These are phyloP conservation scores for Melangyna quadrimaculata DNA, from an alignment of 2,888 invertebrate species.

Conservation along the genomic window DNA sequence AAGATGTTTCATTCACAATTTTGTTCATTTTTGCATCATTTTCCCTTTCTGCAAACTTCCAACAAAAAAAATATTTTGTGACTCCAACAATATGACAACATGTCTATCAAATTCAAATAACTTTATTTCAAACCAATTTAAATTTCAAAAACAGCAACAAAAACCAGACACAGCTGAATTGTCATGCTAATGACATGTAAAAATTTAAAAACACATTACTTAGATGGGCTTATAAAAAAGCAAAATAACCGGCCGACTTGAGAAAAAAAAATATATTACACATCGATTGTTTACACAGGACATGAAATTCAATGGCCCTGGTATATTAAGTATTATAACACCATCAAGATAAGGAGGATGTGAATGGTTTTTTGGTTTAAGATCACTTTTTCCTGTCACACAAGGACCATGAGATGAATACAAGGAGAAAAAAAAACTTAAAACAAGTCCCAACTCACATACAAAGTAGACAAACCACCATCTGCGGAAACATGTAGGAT, in stretches of 20 bases:
- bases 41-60: no score
- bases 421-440: not conserved
- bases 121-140: slow-evolving; percentile 24
- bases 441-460: slow-evolving; percentile 29
- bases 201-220: slow-evolving; percentile 31
- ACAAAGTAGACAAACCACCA: slow-evolving; percentile 68
- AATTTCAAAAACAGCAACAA: no score
- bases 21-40: no score
- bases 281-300: slow-evolving; percentile 39
- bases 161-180: no score
- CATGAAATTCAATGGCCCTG: slow-evolving; percentile 44
- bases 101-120: not conserved
- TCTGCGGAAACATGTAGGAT: slow-evolving; percentile 56
- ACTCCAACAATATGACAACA: not conserved
- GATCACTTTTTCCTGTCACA: slow-evolving; percentile 33
- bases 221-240: slow-evolving; percentile 24
- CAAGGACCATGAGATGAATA: slow-evolving; percentile 32
- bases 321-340: not conserved
- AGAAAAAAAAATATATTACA: not conserved
- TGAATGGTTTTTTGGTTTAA: slow-evolving; percentile 30
- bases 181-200: slow-evolving; percentile 34
- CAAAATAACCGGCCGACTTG: not conserved
- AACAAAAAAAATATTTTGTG: no score
- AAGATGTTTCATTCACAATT: no score
- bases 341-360: slow-evolving; percentile 29